Conservation (phyloP, 2,113 vertebrate genomes). For the Pantherophis guttatus region DNA sequence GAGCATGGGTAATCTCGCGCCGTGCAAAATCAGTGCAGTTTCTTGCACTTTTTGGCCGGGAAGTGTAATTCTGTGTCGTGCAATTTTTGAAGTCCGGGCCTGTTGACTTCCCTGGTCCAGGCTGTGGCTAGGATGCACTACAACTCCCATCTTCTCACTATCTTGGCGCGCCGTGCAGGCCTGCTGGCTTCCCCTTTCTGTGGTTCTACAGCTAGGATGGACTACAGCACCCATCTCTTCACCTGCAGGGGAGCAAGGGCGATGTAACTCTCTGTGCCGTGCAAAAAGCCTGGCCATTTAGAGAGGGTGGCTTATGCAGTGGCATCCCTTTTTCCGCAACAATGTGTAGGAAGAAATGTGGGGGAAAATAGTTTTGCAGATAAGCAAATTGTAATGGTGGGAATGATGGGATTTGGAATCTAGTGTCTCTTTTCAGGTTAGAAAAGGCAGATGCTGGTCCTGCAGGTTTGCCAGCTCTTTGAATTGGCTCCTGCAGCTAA, state of each 20-base stretch:
- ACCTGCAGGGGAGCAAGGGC: background rate
- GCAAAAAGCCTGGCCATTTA: background rate
- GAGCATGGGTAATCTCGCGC: too few species aligned
- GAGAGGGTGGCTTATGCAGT: background rate
- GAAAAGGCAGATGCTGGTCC: background rate
- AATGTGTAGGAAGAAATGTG: background rate
- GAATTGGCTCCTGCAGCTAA: background rate
- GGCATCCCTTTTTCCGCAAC: background rate
- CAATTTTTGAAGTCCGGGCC: background rate
- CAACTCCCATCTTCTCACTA: background rate
- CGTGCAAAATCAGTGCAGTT: too few species aligned
- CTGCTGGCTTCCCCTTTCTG: background rate
- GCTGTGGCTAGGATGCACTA: background rate
- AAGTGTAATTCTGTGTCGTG: background rate
- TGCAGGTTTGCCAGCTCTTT: background rate
- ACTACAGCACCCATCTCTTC: background rate
- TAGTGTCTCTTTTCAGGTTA: background rate
- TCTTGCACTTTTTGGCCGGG: background rate
- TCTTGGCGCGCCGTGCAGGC: background rate
- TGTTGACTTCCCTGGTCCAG: background rate
- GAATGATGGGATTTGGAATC: background rate
- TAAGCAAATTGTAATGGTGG: background rate
- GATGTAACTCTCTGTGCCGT: background rate
- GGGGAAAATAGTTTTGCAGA: background rate
- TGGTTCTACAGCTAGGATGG: background rate